Evolutionary conservation across 2,113 vertebrate species (phyloP).

Genomic region (Melozone crissalis): DNA sequence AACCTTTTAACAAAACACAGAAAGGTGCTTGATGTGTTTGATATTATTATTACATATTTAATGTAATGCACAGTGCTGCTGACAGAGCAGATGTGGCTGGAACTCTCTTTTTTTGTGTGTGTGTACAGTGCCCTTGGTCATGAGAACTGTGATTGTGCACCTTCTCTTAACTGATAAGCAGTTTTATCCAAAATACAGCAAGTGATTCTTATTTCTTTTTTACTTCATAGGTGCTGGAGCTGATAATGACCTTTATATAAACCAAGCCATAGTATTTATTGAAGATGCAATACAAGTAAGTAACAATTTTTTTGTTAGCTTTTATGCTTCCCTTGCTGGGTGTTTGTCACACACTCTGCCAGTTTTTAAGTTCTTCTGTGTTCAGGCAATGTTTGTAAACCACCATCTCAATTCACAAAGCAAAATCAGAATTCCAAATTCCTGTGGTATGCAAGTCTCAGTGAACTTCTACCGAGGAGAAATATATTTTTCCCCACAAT

Average conservation of each 20-base stretch:
- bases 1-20: neutral
- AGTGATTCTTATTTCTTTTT: neutral
- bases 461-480: neutral
- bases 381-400: neutral
- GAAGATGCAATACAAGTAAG: constrained; percentile 92
- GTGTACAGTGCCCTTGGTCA: constrained; percentile 60
- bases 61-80: neutral
- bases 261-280: constrained; percentile 90
- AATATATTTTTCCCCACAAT: neutral
- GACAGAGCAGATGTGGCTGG: neutral
- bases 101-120: constrained; percentile 51
- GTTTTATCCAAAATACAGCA: neutral
- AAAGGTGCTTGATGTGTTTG: neutral
- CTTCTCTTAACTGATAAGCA: neutral
- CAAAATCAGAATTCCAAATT: neutral
- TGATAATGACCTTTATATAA: constrained; percentile 75
- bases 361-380: neutral
- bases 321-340: neutral
- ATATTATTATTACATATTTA: neutral
- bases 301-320: neutral
- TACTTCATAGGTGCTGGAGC: constrained; percentile 6
- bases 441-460: neutral
- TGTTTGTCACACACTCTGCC: neutral
- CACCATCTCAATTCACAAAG: neutral
- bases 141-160: constrained; percentile 73